These are phyloP conservation scores for Meteorus cinctellus DNA, from an alignment of 2,888 invertebrate genomes.

Conservation along the genomic window DNA sequence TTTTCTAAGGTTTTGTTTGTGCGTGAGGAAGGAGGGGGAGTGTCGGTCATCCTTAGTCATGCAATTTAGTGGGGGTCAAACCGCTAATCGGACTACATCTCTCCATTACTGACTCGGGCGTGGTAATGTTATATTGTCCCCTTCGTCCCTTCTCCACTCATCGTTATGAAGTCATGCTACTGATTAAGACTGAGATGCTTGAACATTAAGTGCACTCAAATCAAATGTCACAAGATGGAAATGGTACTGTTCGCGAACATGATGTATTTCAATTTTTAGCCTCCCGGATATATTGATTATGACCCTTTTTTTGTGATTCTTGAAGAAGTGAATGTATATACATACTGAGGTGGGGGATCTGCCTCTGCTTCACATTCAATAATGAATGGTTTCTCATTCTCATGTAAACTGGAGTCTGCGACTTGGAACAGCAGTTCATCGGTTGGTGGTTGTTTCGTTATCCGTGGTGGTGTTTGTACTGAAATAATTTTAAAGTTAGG, in stretches of 20 bases:
- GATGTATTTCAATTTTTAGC: slow-evolving; percentile 31
- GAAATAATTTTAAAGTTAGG: slow-evolving; percentile 47
- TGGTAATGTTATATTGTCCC: slow-evolving; percentile 67
- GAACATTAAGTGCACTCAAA: slow-evolving; percentile 59
- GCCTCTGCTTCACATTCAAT: slow-evolving; percentile 98
- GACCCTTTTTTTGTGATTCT: background rate
- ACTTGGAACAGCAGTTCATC: slow-evolving; percentile 95
- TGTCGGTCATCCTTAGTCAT: slow-evolving; percentile 33
- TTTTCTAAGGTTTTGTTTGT: too few species aligned
- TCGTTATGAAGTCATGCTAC: slow-evolving; percentile 71
- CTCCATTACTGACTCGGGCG: slow-evolving; percentile 53
- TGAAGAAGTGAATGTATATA: slow-evolving; percentile 52
- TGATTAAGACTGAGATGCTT: slow-evolving; percentile 71
- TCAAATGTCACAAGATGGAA: slow-evolving; percentile 41
- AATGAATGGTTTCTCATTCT: slow-evolving; percentile 94
- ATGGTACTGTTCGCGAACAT: slow-evolving; percentile 34
- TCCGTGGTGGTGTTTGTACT: slow-evolving; percentile 93
- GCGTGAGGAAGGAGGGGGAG: too few species aligned
- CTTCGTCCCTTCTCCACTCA: slow-evolving; percentile 15
- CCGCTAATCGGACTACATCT: slow-evolving; percentile 58
- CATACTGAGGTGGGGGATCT: slow-evolving; percentile 94
- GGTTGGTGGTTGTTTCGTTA: slow-evolving; percentile 93
- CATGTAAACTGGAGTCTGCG: slow-evolving; percentile 82
- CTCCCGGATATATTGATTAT: slow-evolving; percentile 1
- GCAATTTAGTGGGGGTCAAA: slow-evolving; percentile 39